A percentile compares a stretch with the other conserved stretches of the same genome.
Conservation (phyloP, 1,140 invertebrate species). For the Tetramorium simillimum region DNA sequence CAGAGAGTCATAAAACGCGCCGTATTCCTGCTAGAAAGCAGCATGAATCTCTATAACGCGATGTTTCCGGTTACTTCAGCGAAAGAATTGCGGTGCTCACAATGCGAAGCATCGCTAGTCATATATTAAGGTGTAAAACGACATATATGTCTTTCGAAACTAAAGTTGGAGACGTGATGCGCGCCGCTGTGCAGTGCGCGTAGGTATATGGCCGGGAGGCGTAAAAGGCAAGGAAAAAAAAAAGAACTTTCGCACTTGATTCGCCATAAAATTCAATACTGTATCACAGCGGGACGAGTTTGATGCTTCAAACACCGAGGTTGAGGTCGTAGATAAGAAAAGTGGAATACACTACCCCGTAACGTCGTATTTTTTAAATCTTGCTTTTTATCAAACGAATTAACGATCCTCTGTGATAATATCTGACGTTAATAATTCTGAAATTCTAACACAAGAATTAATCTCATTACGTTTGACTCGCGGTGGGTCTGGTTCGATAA, state of each 20-base stretch:
- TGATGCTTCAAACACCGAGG: slow-evolving; percentile 34
- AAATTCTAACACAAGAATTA: background rate
- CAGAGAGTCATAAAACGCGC: slow-evolving; percentile 19
- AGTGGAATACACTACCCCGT: slow-evolving; percentile 3
- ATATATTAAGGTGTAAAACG: slow-evolving; percentile 41
- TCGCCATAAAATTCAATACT: slow-evolving; percentile 65
- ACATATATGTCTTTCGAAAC: slow-evolving; percentile 47
- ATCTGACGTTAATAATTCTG: background rate
- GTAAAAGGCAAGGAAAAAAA: slow-evolving; percentile 22
- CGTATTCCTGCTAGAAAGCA: slow-evolving; percentile 23
- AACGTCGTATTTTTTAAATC: background rate
- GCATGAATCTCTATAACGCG: slow-evolving; percentile 50
- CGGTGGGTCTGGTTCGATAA: background rate
- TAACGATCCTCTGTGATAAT: too few species aligned
- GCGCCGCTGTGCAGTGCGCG: slow-evolving; percentile 8
- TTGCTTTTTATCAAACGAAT: too few species aligned
- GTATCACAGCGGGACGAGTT: background rate
- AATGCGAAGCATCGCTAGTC: slow-evolving; percentile 40
- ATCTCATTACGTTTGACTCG: background rate
- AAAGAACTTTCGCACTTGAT: slow-evolving; percentile 55
- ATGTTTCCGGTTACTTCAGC: slow-evolving; percentile 42
- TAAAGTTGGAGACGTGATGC: slow-evolving; percentile 45
- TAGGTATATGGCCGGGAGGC: background rate
- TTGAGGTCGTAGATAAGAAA: background rate
- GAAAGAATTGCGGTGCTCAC: slow-evolving; percentile 42